phyloP scores from a whole-genome alignment of 2,797 vertebrate species.

The Chelon auratus region DNA sequence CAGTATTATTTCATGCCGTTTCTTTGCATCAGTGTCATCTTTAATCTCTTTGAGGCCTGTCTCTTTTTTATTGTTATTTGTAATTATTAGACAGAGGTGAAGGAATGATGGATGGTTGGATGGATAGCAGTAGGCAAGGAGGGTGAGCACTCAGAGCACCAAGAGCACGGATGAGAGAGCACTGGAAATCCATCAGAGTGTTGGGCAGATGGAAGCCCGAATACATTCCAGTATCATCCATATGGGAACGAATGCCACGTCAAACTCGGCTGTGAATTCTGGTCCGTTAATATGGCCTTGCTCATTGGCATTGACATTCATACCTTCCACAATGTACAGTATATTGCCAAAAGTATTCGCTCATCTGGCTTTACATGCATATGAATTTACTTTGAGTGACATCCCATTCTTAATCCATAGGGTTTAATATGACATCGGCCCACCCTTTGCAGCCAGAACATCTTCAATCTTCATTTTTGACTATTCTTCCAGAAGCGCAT shows the following conservation, averaged over 20 bases:
- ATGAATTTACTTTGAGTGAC: too few species aligned
- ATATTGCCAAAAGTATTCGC: too few species aligned
- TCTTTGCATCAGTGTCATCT: constrained; percentile 46
- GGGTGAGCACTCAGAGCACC: constrained; percentile 4
- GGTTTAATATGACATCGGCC: too few species aligned
- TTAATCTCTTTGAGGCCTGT: constrained; percentile 49
- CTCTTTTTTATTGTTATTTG: constrained; percentile 1
- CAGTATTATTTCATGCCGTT: constrained; percentile 41
- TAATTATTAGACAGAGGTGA: constrained; percentile 60
- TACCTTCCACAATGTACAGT: background rate
- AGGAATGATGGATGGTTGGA: constrained; percentile 45
- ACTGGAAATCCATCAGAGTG: constrained; percentile 43
- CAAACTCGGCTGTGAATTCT: background rate
- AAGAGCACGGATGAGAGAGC: constrained; percentile 22
- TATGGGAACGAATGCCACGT: background rate
- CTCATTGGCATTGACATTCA: background rate
- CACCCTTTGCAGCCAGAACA: too few species aligned
- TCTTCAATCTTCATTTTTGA: too few species aligned
- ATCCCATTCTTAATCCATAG: too few species aligned
- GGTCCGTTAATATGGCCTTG: background rate
- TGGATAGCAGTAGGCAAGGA: background rate
- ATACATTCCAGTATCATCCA: background rate
- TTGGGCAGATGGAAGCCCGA: constrained; percentile 2
- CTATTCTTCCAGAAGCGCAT: too few species aligned
- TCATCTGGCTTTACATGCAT: too few species aligned